Conservation (phyloP, 1,140 invertebrate species). For the Meloidogyne hapla region DNA sequence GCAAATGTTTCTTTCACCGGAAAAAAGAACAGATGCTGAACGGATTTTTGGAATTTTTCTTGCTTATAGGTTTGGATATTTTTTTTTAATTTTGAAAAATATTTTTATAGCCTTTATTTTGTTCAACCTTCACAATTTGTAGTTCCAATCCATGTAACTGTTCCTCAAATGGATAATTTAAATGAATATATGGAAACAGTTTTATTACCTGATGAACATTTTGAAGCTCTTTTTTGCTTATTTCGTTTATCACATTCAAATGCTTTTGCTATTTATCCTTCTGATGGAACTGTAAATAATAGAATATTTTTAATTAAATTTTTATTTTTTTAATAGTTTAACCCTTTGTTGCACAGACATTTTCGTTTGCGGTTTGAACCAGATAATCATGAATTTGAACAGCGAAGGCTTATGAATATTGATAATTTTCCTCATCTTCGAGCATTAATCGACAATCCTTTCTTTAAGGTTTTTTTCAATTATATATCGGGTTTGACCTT, state of each 20-base stretch:
- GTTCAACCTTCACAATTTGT: slow-evolving; percentile 40
- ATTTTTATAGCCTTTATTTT: slow-evolving; percentile 24
- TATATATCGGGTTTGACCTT: no score
- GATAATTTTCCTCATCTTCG: slow-evolving; percentile 14
- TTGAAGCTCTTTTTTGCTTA: slow-evolving; percentile 40
- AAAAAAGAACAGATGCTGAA: slow-evolving; percentile 27
- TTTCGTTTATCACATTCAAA: slow-evolving; percentile 32
- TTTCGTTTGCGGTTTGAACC: slow-evolving; percentile 26
- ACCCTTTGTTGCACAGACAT: slow-evolving; percentile 29
- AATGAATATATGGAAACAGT: slow-evolving; percentile 31
- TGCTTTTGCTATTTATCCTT: slow-evolving; percentile 37
- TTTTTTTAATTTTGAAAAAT: neutral
- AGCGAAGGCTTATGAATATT: neutral
- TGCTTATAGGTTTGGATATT: slow-evolving; percentile 16
- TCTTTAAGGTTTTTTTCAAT: slow-evolving; percentile 9
- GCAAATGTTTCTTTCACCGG: neutral
- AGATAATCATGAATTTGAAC: slow-evolving; percentile 4
- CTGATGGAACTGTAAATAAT: slow-evolving; percentile 38
- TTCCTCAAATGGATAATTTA: slow-evolving; percentile 39
- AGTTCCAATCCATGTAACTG: slow-evolving; percentile 25
- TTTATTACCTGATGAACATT: slow-evolving; percentile 31
- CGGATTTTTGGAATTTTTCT: slow-evolving; percentile 38
- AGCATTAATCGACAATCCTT: slow-evolving; percentile 6
- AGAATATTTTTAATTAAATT: no score
- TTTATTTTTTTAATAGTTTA: slow-evolving; percentile 29